A percentile compares a stretch with the other conserved stretches of the same genome.
These are phyloP conservation scores for Drosophila carrolli DNA, from an alignment of 1,140 invertebrate genomes.

Conservation along the genomic window DNA sequence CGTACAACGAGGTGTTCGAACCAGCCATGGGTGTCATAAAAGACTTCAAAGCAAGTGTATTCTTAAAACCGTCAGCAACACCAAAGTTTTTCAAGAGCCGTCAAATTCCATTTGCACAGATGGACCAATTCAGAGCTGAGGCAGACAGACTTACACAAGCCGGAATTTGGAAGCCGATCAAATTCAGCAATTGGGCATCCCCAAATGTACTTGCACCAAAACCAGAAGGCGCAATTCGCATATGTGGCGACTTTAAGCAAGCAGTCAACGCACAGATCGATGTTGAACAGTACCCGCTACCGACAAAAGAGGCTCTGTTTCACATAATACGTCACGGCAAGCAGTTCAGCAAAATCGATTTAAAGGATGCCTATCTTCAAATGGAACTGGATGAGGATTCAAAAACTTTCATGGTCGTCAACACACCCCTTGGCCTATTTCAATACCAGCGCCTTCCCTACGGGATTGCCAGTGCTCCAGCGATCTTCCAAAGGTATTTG, in stretches of 20 bases:
- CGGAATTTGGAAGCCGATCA: not conserved
- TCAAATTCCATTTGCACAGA: too few species aligned
- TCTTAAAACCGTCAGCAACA: too few species aligned
- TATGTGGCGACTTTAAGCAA: not conserved
- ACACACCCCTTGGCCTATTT: too few species aligned
- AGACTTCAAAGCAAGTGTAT: too few species aligned
- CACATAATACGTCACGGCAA: not conserved
- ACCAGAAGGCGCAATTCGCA: not conserved
- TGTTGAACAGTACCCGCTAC: not conserved
- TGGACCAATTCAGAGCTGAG: not conserved
- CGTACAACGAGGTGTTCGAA: not conserved
- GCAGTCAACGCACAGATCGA: constrained; percentile 8
- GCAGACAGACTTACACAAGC: not conserved
- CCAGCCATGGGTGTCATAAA: too few species aligned
- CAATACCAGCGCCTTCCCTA: not conserved
- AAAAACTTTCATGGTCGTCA: too few species aligned
- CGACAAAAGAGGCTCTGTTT: not conserved
- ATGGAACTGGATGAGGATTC: too few species aligned
- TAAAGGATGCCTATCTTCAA: not conserved
- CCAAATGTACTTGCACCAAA: not conserved
- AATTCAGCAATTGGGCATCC: constrained; percentile 1
- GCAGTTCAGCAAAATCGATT: not conserved
- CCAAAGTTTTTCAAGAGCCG: too few species aligned
- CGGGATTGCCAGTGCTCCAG: not conserved
- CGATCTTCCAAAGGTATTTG: not conserved